These are phyloP conservation scores for Nezara viridula DNA, from an alignment of 2,888 invertebrate species.

Conservation along the genomic window DNA sequence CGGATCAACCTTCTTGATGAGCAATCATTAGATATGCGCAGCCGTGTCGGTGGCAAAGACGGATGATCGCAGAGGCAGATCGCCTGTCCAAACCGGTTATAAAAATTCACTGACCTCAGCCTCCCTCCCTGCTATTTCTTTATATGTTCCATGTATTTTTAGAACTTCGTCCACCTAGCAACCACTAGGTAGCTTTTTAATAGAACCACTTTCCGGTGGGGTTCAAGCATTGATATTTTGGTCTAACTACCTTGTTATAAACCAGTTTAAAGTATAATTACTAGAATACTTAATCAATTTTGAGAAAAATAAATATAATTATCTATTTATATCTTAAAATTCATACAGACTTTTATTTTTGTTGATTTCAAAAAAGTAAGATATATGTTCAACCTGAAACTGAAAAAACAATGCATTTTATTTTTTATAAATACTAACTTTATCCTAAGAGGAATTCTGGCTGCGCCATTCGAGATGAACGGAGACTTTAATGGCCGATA, in stretches of 20 bases:
- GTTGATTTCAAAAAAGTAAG: background rate
- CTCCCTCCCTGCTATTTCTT: conserved; percentile 10
- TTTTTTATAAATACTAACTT: background rate
- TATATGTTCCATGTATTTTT: conserved; percentile 23
- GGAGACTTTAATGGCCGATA: conserved; percentile 22
- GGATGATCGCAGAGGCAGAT: background rate
- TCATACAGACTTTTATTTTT: background rate
- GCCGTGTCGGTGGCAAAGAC: conserved; percentile 8
- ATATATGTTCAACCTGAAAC: background rate
- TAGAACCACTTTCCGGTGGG: background rate
- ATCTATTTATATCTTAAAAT: background rate
- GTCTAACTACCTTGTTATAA: background rate
- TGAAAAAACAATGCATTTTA: background rate
- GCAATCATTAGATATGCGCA: conserved; percentile 18
- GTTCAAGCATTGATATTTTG: background rate
- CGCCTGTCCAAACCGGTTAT: conserved; percentile 22
- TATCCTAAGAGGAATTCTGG: background rate
- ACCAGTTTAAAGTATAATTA: background rate
- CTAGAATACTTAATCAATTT: background rate
- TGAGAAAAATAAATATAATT: background rate
- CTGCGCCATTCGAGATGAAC: background rate
- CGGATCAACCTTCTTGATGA: background rate
- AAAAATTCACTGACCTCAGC: conserved; percentile 51
- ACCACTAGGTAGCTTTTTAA: no score
- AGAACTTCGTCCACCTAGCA: conserved; percentile 3